These are phyloP conservation scores for Scrobipalpa atriplicella DNA, from an alignment of 2,888 invertebrate genomes.

Conservation along the genomic window DNA sequence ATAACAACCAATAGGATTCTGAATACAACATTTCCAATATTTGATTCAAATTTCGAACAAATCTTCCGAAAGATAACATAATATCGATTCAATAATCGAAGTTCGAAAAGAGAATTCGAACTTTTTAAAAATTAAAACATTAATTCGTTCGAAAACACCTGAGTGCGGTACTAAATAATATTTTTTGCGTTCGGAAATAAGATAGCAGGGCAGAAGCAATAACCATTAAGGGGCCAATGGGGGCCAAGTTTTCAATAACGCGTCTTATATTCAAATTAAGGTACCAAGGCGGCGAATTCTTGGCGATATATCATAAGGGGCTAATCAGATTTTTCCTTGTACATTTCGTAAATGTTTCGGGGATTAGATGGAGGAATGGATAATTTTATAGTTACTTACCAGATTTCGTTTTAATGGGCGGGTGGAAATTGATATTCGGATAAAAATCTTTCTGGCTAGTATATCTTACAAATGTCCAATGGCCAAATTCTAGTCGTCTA, in stretches of 20 bases:
- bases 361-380: constrained; percentile 58
- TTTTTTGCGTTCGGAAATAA: constrained; percentile 51
- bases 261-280: constrained; percentile 82
- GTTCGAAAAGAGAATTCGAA: constrained; percentile 19
- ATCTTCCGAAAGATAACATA: neutral
- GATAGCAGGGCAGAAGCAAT: constrained; percentile 68
- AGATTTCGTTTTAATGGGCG: constrained; percentile 39
- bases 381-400: constrained; percentile 58
- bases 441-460: neutral
- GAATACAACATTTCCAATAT: neutral
- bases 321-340: constrained; percentile 74
- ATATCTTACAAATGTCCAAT: neutral
- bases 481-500: too few relatives aligned
- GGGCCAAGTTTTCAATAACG: constrained; percentile 82
- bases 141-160: constrained; percentile 47
- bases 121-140: constrained; percentile 29
- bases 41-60: constrained; percentile 28
- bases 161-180: constrained; percentile 48
- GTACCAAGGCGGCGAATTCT: constrained; percentile 74
- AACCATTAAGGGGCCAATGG: constrained; percentile 81
- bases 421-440: constrained; percentile 19
- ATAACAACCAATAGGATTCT: constrained; percentile 56
- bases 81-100: constrained; percentile 14
- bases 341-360: constrained; percentile 64
- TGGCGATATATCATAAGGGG: constrained; percentile 78